Base-by-base conservation (phyloP, 2,797 vertebrate genomes). In the Anguilla anguilla region DNA sequence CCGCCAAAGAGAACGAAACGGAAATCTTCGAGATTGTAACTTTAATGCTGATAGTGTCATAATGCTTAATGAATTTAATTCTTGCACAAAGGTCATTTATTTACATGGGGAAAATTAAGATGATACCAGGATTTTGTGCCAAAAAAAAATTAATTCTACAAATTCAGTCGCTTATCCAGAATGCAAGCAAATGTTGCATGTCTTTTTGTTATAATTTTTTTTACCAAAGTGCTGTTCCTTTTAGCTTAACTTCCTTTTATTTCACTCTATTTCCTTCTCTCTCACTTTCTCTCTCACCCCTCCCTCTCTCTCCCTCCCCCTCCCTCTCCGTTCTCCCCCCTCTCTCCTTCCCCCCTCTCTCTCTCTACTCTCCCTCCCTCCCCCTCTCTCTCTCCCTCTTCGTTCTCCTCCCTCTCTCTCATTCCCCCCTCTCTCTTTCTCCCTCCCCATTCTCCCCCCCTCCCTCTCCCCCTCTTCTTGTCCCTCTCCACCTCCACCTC, bases 281-380 rank as follows among this genome's bases (percentile, higher is more conserved):
- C 61, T 22, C 3, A 22, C 22, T 64, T 22, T 6, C 5, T 22
- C 19, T 64, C 22, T 64, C 28, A 9, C 28, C 5, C n/a, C 28
- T 9, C n/a, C 22, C 19, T 19, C 19, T 19, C 13, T 59, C 57
- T 59, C 57, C 17, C 57, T 59, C 13, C 2, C 13, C 59, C 13
- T 59, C 57, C 59, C 1, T n/a, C n/a, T n/a, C n/a, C n/a, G n/a
- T n/a, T n/a, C n/a, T n/a, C n/a, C n/a, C n/a, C n/a, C n/a, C n/a
- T n/a, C n/a, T n/a, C n/a, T n/a, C n/a, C n/a, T n/a, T n/a, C n/a
- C n/a, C n/a, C n/a, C n/a, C n/a, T n/a, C n/a, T n/a, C n/a, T n/a
- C n/a, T n/a, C n/a, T n/a, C n/a, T n/a, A n/a, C n/a, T n/a, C 0
- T 4, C 25, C n/a, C 5, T 0, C 2, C 4, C 22, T 2, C 59